These are phyloP conservation scores for Suncus etruscus DNA, from an alignment of 2,113 vertebrate species.

Conservation along the genomic window DNA sequence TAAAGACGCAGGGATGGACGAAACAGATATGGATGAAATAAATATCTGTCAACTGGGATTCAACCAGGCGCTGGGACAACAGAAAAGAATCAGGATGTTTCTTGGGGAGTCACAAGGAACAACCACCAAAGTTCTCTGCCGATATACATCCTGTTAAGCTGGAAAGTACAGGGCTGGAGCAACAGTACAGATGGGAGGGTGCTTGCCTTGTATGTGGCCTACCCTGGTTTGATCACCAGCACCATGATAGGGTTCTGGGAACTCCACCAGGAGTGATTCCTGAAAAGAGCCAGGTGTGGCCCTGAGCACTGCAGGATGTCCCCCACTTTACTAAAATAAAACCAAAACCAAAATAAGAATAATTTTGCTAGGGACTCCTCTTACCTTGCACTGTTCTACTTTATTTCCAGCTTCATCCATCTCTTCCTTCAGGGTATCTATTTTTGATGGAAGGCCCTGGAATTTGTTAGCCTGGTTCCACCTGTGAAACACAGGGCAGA, in stretches of 20 bases:
- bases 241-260: no score
- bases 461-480: conserved; percentile 99
- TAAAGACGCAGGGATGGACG: rapidly evolving
- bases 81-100: not conserved
- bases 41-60: not conserved
- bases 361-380: not conserved
- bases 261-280: no score
- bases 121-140: not conserved
- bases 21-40: not conserved
- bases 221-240: no score
- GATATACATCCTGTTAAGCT: not conserved
- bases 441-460: conserved; percentile 97
- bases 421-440: conserved; percentile 97
- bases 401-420: conserved; percentile 99
- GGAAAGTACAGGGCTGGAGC: not conserved
- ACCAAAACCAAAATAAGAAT: not conserved
- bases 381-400: conserved; percentile 98
- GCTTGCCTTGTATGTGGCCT: no score
- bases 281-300: no score
- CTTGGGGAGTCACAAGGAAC: not conserved
- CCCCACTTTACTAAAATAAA: no score
- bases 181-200: no score
- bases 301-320: no score
- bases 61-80: not conserved
- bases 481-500: conserved; percentile 82